phyloP scores from a whole-genome alignment of 1,140 invertebrate species.

The Calephelis virginiensis region DNA sequence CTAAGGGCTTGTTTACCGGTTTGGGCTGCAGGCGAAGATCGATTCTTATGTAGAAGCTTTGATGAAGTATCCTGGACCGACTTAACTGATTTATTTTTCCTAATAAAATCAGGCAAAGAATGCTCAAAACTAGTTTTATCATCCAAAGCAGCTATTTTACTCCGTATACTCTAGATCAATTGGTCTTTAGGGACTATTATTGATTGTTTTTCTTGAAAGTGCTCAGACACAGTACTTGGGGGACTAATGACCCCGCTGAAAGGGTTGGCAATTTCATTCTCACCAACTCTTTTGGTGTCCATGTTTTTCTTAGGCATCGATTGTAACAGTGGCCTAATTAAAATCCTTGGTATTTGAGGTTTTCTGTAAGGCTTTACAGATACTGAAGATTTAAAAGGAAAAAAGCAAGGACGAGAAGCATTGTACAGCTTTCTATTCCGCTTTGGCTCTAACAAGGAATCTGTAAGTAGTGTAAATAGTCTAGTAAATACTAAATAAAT shows the following conservation, averaged over 20 bases:
- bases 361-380: slow-evolving; percentile 8
- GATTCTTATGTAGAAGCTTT: background rate
- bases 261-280: slow-evolving; percentile 1
- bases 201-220: slow-evolving; percentile 8
- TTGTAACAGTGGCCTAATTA: background rate
- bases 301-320: background rate
- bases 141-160: background rate
- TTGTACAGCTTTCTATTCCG: slow-evolving; percentile 3
- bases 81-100: slow-evolving; percentile 1
- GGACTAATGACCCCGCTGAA: background rate
- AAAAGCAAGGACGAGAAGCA: background rate
- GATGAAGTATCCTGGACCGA: background rate
- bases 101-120: slow-evolving; percentile 6
- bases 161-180: slow-evolving; percentile 2
- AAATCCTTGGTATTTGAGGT: background rate
- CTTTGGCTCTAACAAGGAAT: background rate
- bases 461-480: background rate
- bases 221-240: background rate
- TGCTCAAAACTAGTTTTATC: background rate
- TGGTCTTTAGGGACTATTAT: background rate
- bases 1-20: background rate
- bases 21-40: background rate
- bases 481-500: background rate
- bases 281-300: background rate
- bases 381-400: background rate